Conservation (phyloP, 2,113 vertebrate genomes). For the Dicaeum eximium region DNA sequence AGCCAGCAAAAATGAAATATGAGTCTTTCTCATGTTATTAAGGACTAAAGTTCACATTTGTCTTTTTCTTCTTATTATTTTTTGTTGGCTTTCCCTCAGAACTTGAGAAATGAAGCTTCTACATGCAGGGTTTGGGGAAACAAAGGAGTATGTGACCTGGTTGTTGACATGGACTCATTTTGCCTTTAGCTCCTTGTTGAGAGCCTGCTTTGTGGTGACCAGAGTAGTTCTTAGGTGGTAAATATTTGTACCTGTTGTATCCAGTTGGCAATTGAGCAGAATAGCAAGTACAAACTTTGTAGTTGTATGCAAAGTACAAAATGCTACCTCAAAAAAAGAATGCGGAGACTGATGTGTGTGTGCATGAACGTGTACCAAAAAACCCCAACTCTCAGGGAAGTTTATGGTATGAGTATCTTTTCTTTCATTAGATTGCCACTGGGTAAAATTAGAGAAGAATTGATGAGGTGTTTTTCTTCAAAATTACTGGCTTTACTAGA, state of each 20-base stretch:
- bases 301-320: not conserved
- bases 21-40: not conserved
- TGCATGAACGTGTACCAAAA: not conserved
- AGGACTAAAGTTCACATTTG: not conserved
- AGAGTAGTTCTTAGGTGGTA: not conserved
- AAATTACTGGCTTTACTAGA: not conserved
- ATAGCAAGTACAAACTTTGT: not conserved
- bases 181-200: not conserved
- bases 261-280: not conserved
- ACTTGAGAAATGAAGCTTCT: not conserved
- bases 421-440: not conserved
- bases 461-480: not conserved
- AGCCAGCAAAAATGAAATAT: not conserved
- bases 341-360: not conserved
- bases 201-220: not conserved
- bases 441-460: not conserved
- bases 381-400: accelerated
- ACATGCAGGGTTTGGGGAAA: not conserved
- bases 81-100: not conserved
- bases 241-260: not conserved
- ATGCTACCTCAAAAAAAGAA: not conserved
- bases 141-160: not conserved
- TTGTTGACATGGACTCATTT: not conserved
- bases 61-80: accelerated
- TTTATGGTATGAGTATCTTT: not conserved